phyloP scores from a whole-genome alignment of 2,888 invertebrate genomes.

The Drosophila neonasuta region DNA sequence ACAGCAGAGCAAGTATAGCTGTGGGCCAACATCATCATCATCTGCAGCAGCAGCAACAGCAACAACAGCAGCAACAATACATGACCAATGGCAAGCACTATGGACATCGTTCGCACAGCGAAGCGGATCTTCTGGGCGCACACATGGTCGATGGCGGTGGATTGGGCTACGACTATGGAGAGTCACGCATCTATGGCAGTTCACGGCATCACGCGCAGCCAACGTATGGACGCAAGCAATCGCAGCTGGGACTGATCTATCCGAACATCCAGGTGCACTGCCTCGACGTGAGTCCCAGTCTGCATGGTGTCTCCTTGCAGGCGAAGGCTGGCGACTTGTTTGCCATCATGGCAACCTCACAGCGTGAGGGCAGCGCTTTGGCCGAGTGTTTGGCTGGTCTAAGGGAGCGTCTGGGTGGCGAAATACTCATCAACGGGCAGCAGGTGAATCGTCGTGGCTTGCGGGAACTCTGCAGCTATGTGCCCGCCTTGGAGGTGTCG shows the following conservation, averaged over 20 bases:
- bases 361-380: constrained; percentile 92
- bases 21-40: constrained; percentile 77
- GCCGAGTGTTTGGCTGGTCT: constrained; percentile 92
- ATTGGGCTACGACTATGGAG: constrained; percentile 77
- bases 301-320: constrained; percentile 89
- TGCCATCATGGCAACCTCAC: constrained; percentile 94
- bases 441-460: constrained; percentile 88
- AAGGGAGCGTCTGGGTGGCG: constrained; percentile 87
- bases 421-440: constrained; percentile 93
- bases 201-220: constrained; percentile 63
- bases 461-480: constrained; percentile 86
- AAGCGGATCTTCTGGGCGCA: constrained; percentile 90
- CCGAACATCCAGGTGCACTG: constrained; percentile 83
- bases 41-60: constrained; percentile 56
- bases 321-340: constrained; percentile 95
- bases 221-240: constrained; percentile 77
- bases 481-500: constrained; percentile 80
- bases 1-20: constrained; percentile 85
- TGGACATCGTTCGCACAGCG: constrained; percentile 89
- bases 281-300: constrained; percentile 92
- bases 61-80: constrained; percentile 65
- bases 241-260: constrained; percentile 81
- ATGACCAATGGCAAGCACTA: constrained; percentile 80
- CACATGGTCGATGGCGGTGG: constrained; percentile 82
- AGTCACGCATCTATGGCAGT: constrained; percentile 80